phyloP scores from a whole-genome alignment of 53 echinoderm and acorn worm genomes.

The Paelopatides confundens region DNA sequence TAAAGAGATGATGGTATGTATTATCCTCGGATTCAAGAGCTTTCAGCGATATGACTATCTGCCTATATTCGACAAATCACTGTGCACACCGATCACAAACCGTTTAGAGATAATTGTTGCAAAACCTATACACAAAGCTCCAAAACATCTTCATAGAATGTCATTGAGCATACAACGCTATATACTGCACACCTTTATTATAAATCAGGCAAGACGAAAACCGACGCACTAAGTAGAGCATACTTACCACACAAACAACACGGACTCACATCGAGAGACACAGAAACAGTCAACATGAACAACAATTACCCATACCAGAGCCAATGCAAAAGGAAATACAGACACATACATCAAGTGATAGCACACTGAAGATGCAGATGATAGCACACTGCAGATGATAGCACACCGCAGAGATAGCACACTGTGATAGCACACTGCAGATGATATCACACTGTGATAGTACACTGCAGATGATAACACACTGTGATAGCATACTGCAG shows the following conservation, averaged over 20 bases:
- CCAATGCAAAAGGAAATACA: slow-evolving; percentile 23
- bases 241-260: slow-evolving; percentile 41
- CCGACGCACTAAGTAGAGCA: slow-evolving; percentile 62
- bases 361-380: neutral
- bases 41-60: slow-evolving; percentile 71
- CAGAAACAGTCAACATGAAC: slow-evolving; percentile 59
- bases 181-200: slow-evolving; percentile 55
- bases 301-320: slow-evolving; percentile 46
- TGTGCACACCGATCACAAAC: slow-evolving; percentile 72
- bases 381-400: too few species aligned
- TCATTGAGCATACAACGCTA: slow-evolving; percentile 45
- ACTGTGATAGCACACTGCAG: too few species aligned
- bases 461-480: too few species aligned
- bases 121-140: slow-evolving; percentile 71
- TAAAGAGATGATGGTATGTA: slow-evolving; percentile 63
- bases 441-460: too few species aligned
- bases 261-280: neutral
- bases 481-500: too few species aligned
- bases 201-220: slow-evolving; percentile 47
- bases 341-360: slow-evolving; percentile 10
- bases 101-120: slow-evolving; percentile 67
- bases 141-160: slow-evolving; percentile 65
- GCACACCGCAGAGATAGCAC: too few species aligned
- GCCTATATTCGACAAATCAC: slow-evolving; percentile 54
- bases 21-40: slow-evolving; percentile 57